Evolutionary conservation across 2,113 vertebrate species (phyloP).

Genomic region (Cricetomys ansorgei): DNA sequence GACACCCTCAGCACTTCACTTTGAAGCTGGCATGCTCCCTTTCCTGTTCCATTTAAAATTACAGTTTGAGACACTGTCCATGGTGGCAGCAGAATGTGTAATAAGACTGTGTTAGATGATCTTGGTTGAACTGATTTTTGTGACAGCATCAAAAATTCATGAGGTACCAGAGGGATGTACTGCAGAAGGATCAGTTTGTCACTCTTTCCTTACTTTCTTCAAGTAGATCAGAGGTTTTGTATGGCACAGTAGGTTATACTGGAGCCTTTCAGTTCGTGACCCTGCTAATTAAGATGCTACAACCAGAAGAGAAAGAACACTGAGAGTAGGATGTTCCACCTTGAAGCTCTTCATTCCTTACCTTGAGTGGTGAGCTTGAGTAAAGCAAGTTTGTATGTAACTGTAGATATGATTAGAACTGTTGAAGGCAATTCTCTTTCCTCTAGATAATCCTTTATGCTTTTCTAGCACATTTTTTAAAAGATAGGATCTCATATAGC

Average conservation of each 20-base stretch:
- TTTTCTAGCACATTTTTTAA: background rate
- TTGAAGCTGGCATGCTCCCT: background rate
- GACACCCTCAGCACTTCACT: background rate
- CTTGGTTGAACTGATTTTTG: constrained; percentile 83
- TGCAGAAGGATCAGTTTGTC: constrained; percentile 60
- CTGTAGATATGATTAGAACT: background rate
- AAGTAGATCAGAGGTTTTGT: constrained; percentile 59
- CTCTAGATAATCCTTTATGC: background rate
- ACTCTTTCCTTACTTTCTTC: constrained; percentile 54
- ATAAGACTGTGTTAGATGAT: constrained; percentile 78
- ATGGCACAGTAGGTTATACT: constrained; percentile 15
- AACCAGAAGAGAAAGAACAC: background rate
- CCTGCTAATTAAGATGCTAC: constrained; percentile 21
- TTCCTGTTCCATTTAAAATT: constrained; percentile 41
- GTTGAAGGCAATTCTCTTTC: constrained; percentile 9
- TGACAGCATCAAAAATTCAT: constrained; percentile 84
- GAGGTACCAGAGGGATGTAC: constrained; percentile 74
- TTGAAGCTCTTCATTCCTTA: constrained; percentile 52
- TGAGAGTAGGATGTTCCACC: background rate
- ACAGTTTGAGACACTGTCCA: constrained; percentile 29
- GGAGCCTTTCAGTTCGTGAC: background rate
- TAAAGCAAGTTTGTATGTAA: background rate
- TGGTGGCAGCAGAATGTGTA: constrained; percentile 75
- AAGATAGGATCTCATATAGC: background rate
- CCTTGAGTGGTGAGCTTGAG: constrained; percentile 36